These are phyloP conservation scores for Periophthalmus magnuspinnatus DNA, from an alignment of 2,797 vertebrate species.

Conservation along the genomic window DNA sequence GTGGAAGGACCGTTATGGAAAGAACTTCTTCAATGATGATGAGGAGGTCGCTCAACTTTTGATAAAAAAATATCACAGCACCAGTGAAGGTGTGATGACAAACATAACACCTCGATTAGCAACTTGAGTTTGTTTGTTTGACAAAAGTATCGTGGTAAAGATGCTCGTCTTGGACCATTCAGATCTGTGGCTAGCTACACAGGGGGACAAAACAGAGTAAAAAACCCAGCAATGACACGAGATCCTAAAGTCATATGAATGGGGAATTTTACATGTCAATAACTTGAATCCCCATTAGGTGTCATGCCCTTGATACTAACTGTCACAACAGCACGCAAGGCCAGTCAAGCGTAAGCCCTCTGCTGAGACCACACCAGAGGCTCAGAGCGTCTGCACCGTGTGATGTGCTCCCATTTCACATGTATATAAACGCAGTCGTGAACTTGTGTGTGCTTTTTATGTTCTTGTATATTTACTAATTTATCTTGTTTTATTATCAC, in stretches of 20 bases:
- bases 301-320: constrained; percentile 52
- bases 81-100: constrained; percentile 7
- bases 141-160: not conserved
- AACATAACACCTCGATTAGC: constrained; percentile 19
- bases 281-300: constrained; percentile 25
- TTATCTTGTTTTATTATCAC: not conserved
- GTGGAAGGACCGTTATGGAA: constrained; percentile 83
- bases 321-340: constrained; percentile 71
- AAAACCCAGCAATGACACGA: not conserved
- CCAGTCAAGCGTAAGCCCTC: constrained; percentile 57
- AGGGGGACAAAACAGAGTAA: not conserved
- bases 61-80: constrained; percentile 53
- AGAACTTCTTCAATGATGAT: constrained; percentile 78
- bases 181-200: not conserved
- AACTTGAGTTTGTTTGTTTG: constrained; percentile 25
- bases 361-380: constrained; percentile 25
- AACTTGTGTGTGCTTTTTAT: not conserved
- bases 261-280: constrained; percentile 42
- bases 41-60: constrained; percentile 82
- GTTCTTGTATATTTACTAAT: not conserved
- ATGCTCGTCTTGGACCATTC: constrained; percentile 6
- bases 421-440: not conserved
- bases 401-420: constrained; percentile 22
- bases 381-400: not conserved
- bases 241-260: constrained; percentile 15